Evolutionary conservation across 2,888 invertebrate genomes (phyloP).

Genomic region (Bombylius major): DNA sequence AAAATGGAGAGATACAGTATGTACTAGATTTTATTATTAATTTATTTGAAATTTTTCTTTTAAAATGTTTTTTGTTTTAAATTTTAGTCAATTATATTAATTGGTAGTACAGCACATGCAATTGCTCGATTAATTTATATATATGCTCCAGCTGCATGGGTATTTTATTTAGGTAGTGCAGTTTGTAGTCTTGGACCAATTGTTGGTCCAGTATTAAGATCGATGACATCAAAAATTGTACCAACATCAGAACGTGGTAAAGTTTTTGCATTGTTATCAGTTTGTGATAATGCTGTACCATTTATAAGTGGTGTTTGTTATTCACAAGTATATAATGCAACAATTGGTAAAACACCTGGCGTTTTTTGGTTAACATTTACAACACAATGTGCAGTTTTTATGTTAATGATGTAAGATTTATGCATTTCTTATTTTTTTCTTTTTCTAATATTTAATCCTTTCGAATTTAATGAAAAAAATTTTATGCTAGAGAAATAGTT

Average conservation of each 20-base stretch:
- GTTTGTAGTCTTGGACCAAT: slow-evolving; percentile 65
- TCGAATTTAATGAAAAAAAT: too few species aligned
- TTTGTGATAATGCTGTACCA: slow-evolving; percentile 69
- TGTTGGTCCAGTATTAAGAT: slow-evolving; percentile 66
- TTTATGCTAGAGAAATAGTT: not conserved
- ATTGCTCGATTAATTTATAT: slow-evolving; percentile 55
- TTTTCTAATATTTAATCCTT: too few species aligned
- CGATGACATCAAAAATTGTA: slow-evolving; percentile 68
- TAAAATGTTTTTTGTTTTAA: not conserved
- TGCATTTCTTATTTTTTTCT: not conserved
- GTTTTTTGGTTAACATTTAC: slow-evolving; percentile 61
- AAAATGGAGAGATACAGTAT: slow-evolving; percentile 53
- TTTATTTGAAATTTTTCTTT: not conserved
- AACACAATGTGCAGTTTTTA: slow-evolving; percentile 54
- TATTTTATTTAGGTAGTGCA: slow-evolving; percentile 60
- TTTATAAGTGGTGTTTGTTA: slow-evolving; percentile 61
- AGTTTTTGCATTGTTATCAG: slow-evolving; percentile 62
- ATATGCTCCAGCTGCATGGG: slow-evolving; percentile 40
- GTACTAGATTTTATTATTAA: slow-evolving; percentile 12
- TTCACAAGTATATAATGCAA: slow-evolving; percentile 55
- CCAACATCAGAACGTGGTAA: slow-evolving; percentile 63
- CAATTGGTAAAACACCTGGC: slow-evolving; percentile 46
- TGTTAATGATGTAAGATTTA: slow-evolving; percentile 52
- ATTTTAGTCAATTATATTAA: slow-evolving; percentile 49
- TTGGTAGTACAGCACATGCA: slow-evolving; percentile 59